A percentile compares a stretch with the other conserved stretches of the same genome.
Evolutionary conservation across 2,113 vertebrate genomes (phyloP).

Genomic region (Murina feae): DNA sequence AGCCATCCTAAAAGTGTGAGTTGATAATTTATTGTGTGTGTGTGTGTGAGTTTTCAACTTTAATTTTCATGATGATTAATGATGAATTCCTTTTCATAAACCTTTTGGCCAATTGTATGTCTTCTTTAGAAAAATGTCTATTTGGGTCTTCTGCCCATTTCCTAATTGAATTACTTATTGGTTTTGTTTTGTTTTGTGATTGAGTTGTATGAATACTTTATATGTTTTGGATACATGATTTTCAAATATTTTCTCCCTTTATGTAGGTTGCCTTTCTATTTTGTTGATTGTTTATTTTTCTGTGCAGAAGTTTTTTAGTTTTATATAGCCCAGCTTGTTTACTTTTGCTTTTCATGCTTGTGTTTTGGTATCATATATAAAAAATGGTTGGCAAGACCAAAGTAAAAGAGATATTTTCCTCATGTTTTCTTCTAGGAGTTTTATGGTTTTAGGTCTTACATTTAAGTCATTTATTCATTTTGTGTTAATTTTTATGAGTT

Average conservation of each 20-base stretch:
- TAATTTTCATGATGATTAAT: background rate
- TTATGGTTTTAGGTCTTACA: background rate
- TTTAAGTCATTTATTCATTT: background rate
- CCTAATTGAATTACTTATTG: background rate
- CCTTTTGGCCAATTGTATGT: background rate
- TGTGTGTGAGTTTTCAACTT: background rate
- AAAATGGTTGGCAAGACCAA: background rate
- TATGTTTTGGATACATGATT: background rate
- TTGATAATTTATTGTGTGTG: background rate
- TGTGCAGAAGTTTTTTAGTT: background rate
- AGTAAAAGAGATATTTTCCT: background rate
- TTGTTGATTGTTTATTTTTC: background rate
- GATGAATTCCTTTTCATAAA: background rate
- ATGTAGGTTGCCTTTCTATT: background rate
- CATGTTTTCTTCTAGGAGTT: background rate
- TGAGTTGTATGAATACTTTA: background rate
- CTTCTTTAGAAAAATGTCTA: too few species aligned
- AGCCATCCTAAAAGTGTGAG: background rate
- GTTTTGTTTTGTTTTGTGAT: background rate
- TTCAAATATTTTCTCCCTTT: background rate
- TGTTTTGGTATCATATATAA: background rate
- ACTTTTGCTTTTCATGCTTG: background rate
- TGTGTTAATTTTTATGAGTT: background rate
- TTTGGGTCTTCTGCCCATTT: background rate
- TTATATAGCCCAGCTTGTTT: background rate